These are phyloP conservation scores for Contarinia nasturtii DNA, from an alignment of 1,140 invertebrate genomes.

Conservation along the genomic window DNA sequence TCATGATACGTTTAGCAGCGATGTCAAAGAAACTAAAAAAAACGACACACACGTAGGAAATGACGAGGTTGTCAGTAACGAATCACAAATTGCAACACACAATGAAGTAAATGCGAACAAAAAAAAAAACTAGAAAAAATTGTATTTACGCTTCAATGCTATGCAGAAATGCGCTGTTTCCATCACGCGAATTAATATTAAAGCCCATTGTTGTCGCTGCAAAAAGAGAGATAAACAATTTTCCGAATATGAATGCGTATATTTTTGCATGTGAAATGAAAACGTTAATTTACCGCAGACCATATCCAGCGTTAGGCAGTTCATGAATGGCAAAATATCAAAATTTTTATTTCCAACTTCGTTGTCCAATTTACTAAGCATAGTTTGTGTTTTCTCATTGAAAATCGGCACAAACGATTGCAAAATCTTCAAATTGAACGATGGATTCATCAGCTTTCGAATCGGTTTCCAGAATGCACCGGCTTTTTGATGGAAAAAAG, in stretches of 20 bases:
- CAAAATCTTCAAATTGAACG: constrained; percentile 1
- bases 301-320: neutral
- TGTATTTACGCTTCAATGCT: neutral
- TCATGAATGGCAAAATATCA: neutral
- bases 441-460: constrained; percentile 1
- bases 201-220: neutral
- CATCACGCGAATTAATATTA: neutral
- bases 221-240: no score
- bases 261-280: no score
- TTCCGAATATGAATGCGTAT: no score
- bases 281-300: neutral
- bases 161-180: neutral
- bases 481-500: no score
- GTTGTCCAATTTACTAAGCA: neutral
- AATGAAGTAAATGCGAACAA: no score
- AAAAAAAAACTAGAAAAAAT: no score
- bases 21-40: neutral
- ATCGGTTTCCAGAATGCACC: constrained; percentile 1
- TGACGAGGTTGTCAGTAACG: neutral
- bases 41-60: no score
- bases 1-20: neutral
- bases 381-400: constrained; percentile 1
- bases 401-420: constrained; percentile 3
- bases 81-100: neutral
- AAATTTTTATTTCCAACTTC: neutral